These are phyloP conservation scores for Elysia crispata DNA, from an alignment of 2,888 invertebrate species.

Conservation along the genomic window DNA sequence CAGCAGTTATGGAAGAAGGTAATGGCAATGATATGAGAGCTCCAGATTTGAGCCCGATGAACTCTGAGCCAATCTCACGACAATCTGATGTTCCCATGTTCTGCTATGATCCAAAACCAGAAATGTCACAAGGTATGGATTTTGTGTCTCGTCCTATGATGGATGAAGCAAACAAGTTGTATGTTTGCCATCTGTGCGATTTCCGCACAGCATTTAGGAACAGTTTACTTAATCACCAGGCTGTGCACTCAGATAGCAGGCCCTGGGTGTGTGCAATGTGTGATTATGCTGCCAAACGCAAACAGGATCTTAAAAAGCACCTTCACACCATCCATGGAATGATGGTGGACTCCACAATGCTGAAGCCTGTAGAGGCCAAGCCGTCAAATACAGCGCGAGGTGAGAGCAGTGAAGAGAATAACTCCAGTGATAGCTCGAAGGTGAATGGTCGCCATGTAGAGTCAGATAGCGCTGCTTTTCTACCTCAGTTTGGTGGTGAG, in stretches of 20 bases:
- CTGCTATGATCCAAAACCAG: too few species aligned
- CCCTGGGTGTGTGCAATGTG: conserved; percentile 55
- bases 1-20: too few species aligned
- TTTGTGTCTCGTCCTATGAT: too few species aligned
- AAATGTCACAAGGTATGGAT: too few species aligned
- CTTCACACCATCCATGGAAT: conserved; percentile 54
- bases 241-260: conserved; percentile 55
- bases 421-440: conserved; percentile 37
- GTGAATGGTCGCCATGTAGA: conserved; percentile 2
- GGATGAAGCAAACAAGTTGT: conserved; percentile 48
- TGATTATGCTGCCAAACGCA: conserved; percentile 58
- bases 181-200: conserved; percentile 53
- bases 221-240: conserved; percentile 56
- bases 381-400: not conserved
- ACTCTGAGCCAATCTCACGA: too few species aligned
- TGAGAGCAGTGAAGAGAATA: conserved; percentile 32
- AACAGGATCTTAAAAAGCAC: conserved; percentile 57
- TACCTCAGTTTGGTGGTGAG: too few species aligned
- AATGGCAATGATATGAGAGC: too few species aligned
- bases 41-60: too few species aligned
- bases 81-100: too few species aligned
- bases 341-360: conserved; percentile 51
- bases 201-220: conserved; percentile 54
- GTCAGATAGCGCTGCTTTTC: not conserved
- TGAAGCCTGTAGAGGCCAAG: conserved; percentile 38